phyloP scores from a whole-genome alignment of 2,113 vertebrate species.

The Scophthalmus maximus region DNA sequence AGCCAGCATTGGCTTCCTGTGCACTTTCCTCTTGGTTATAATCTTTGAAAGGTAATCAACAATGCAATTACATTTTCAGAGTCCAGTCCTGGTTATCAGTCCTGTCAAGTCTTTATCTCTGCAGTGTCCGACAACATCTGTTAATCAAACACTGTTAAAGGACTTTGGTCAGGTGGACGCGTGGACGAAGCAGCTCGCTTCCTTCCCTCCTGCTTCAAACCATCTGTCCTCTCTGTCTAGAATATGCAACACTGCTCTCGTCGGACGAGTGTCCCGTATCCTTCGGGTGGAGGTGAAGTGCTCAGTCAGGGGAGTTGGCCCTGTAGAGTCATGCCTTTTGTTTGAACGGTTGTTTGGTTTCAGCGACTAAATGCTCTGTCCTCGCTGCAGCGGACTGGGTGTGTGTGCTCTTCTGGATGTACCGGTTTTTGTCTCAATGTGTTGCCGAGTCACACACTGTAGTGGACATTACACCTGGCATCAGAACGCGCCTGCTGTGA shows the following conservation, averaged over 20 bases:
- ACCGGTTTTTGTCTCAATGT: no score
- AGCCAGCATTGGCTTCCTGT: no score
- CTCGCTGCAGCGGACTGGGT: no score
- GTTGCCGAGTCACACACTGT: no score
- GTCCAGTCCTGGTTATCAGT: slow-evolving; percentile 40
- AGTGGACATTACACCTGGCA: no score
- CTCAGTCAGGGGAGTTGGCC: no score
- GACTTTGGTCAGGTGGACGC: slow-evolving; percentile 52
- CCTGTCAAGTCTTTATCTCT: slow-evolving; percentile 42
- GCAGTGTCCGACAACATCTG: slow-evolving; percentile 7
- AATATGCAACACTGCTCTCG: not conserved
- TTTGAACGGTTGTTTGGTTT: no score
- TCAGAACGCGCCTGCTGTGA: no score
- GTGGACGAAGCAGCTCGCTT: not conserved
- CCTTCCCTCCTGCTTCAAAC: not conserved
- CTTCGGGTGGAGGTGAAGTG: not conserved
- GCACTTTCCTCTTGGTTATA: not conserved
- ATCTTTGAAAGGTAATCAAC: slow-evolving; percentile 22
- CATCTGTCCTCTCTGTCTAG: not conserved
- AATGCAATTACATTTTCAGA: not conserved
- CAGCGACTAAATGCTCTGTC: no score
- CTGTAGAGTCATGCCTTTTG: no score
- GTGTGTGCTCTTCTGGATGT: no score
- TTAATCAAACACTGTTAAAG: slow-evolving; percentile 45
- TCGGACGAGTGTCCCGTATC: not conserved